Percentiles rank a stretch among this genome's conserved stretches.
phyloP scores from a whole-genome alignment of 1,140 invertebrate genomes.

The Listronotus oregonensis region DNA sequence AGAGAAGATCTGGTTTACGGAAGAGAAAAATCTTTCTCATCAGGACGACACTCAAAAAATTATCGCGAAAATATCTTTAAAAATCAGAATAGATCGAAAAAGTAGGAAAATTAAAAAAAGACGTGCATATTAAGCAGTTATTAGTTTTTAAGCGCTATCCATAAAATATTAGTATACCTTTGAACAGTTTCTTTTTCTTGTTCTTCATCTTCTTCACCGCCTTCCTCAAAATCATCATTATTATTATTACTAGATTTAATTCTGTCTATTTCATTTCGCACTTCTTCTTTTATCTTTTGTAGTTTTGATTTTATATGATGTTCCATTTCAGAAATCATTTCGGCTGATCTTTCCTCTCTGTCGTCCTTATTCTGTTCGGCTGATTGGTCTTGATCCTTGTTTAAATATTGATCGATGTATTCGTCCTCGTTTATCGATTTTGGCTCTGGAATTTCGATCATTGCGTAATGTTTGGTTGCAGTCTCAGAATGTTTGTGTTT shows the following conservation, averaged over 20 bases:
- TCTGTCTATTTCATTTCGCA: conserved; percentile 48
- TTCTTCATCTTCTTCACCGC: conserved; percentile 26
- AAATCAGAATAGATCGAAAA: too few relatives aligned
- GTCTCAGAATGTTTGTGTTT: conserved; percentile 8
- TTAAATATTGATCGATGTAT: conserved; percentile 43
- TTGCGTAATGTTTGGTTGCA: conserved; percentile 7
- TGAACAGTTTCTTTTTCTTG: conserved; percentile 26
- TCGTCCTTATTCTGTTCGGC: conserved; percentile 2
- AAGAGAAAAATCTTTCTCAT: too few relatives aligned
- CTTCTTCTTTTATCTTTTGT: conserved; percentile 50
- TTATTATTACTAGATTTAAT: conserved; percentile 26
- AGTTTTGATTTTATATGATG: conserved; percentile 48
- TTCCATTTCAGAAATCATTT: conserved; percentile 38
- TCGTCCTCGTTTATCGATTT: conserved; percentile 43
- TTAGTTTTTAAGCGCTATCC: too few relatives aligned
- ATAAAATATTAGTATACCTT: conserved; percentile 7
- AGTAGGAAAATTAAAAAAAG: too few relatives aligned
- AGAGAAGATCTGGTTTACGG: too few relatives aligned
- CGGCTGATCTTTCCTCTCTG: conserved; percentile 16
- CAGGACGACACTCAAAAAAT: too few relatives aligned
- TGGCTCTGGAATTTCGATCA: conserved; percentile 13
- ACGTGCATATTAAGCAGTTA: too few relatives aligned
- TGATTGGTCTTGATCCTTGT: conserved; percentile 24
- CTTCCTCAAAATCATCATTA: conserved; percentile 10
- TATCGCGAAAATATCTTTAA: too few relatives aligned